Base-by-base conservation (phyloP, 2,797 vertebrate genomes). In the Rallus crepitans region DNA sequence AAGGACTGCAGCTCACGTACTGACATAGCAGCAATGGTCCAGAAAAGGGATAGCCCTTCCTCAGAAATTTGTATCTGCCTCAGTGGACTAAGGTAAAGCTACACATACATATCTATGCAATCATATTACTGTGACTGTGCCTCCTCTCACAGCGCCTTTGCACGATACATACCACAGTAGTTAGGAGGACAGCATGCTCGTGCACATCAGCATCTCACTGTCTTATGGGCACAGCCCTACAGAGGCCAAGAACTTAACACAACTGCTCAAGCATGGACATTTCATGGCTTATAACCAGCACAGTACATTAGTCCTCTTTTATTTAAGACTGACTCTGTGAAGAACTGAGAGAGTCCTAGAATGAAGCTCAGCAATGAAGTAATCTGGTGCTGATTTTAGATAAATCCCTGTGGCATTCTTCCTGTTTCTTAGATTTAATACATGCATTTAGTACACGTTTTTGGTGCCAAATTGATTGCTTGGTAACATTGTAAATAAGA, bases 131-230 rank as follows among this genome's bases (percentile, higher is more conserved):
- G 28, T 39, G 68, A 33, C 42, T 20, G 21, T 27, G 35, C 47
- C 45, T 90, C 35, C 52, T 79, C 27, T 81, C 55, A 28, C 53
- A 59, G 55, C 15, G 24, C 42, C 20, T 79, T 64, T 50, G 8
- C 27, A 30, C 7, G 15, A 56, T 2, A 60, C 6, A 11, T 7
- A 25, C 12, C n/a, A 11, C 33, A 1, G 2, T 2, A 48, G 33
- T 12, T 48, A 33, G 47, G 8, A 64, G 47, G n/a, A 60, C 40
- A 64, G 33, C 23, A 31, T 5, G n/a, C 37, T 65, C 4, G 1
- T 4, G 19, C 24, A 13, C 2, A 6, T 35, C 27, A 42, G 42
- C 28, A 11, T 15, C 15, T 66, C 70, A 33, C 59, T 82, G 11
- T 24, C 28, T 33, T 37, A 65, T 1, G 3, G 52, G 47, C 27